A percentile compares a stretch with the other conserved stretches of the same genome.
Conservation (phyloP, 1,140 invertebrate species). For the Ylistrum balloti region DNA sequence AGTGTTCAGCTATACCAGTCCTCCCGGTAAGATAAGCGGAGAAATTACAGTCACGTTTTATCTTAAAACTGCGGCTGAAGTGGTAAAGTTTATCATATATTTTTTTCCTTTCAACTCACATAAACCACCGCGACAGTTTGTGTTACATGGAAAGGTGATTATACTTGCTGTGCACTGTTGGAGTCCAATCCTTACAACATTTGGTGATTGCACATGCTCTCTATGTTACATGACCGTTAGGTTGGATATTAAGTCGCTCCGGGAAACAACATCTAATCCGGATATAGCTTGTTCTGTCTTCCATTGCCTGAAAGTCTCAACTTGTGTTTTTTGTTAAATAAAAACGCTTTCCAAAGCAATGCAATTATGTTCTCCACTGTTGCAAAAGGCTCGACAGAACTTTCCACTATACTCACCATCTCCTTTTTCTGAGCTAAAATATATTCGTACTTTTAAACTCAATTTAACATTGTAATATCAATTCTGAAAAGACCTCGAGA, state of each 20-base stretch:
- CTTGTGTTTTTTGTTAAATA: neutral
- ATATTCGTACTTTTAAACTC: neutral
- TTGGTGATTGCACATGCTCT: neutral
- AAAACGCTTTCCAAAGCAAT: neutral
- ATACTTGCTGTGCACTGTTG: neutral
- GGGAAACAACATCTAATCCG: neutral
- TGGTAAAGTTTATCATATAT: neutral
- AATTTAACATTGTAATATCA: neutral
- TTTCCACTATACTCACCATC: neutral
- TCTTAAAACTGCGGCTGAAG: neutral
- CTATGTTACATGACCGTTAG: neutral
- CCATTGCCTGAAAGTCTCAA: neutral
- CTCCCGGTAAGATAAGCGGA: neutral
- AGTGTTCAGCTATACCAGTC: neutral
- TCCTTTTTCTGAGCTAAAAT: neutral
- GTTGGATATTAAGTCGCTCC: constrained; percentile 14
- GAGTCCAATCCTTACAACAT: neutral
- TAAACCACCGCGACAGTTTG: neutral
- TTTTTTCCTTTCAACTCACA: neutral
- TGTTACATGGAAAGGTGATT: neutral
- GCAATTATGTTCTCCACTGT: neutral
- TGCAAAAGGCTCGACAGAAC: neutral
- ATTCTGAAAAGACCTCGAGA: neutral
- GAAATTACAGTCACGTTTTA: neutral
- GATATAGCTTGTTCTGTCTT: neutral